Conservation (phyloP, 2,113 vertebrate species). For the Zosterops hypoxanthus region DNA sequence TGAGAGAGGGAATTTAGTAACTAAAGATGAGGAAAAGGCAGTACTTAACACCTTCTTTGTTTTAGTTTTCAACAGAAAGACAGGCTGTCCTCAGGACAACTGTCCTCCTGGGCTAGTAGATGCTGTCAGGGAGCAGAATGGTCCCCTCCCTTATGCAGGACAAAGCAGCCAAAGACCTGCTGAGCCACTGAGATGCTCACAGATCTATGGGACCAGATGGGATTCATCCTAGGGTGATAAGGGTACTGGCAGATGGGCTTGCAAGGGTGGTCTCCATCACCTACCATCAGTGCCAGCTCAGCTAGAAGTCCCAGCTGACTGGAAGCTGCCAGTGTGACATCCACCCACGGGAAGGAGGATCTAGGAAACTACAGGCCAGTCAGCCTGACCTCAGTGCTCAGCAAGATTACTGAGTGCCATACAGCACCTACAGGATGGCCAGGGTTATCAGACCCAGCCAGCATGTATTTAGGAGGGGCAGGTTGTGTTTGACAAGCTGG, state of each 20-base stretch:
- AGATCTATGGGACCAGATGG: not conserved
- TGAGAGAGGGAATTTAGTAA: not conserved
- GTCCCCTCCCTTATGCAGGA: accelerated
- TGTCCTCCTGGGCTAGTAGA: not conserved
- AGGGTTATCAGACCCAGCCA: not conserved
- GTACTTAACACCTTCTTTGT: not conserved
- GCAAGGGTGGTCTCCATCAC: not conserved
- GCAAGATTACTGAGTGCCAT: not conserved
- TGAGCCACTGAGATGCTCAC: not conserved
- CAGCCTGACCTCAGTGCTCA: not conserved
- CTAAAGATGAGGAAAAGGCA: not conserved
- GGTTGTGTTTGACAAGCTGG: not conserved
- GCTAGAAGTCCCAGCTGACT: not conserved
- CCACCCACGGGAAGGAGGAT: not conserved
- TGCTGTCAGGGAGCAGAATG: not conserved
- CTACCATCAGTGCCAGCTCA: not conserved
- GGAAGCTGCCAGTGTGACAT: not conserved
- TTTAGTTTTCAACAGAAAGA: not conserved
- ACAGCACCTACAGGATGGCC: not conserved
- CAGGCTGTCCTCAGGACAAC: not conserved
- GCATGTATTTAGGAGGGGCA: not conserved
- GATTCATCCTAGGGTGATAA: not conserved
- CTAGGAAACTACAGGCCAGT: not conserved
- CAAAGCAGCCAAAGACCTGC: not conserved
- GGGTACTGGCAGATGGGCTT: not conserved